Conservation (phyloP, 2,113 vertebrate species). For the Noturus placidus region DNA sequence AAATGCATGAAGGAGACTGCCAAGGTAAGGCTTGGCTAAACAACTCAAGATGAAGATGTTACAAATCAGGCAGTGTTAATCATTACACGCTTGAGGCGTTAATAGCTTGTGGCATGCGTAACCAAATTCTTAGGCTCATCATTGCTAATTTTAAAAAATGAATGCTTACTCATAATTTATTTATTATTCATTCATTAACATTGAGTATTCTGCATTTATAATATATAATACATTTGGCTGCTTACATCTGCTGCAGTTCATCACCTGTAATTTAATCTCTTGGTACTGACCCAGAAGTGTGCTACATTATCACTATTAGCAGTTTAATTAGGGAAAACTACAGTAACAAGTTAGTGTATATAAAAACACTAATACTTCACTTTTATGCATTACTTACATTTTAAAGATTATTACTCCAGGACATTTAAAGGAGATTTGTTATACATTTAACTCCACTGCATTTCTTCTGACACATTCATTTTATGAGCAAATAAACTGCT, state of each 20-base stretch:
- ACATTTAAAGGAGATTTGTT: neutral
- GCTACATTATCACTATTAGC: neutral
- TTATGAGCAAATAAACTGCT: neutral
- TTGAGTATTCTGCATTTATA: neutral
- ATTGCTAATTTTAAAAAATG: neutral
- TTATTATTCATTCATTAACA: neutral
- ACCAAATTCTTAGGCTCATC: neutral
- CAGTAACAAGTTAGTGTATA: neutral
- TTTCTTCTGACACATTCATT: neutral
- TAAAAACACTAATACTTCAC: neutral
- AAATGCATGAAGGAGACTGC: neutral
- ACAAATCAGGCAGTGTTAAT: neutral
- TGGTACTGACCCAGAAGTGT: neutral
- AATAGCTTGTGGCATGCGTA: neutral
- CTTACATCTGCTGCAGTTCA: neutral
- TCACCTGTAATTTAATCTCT: neutral
- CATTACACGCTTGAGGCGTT: neutral
- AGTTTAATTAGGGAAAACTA: constrained; percentile 3
- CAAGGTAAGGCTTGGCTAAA: neutral
- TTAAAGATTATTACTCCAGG: neutral
- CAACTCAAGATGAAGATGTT: neutral
- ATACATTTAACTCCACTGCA: neutral
- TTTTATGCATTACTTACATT: neutral
- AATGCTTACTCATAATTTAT: neutral
- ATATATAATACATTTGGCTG: neutral